phyloP scores from a whole-genome alignment of 37 sponge, comb jelly and placozoan genomes.

The Aphrocallistes beatrix region DNA sequence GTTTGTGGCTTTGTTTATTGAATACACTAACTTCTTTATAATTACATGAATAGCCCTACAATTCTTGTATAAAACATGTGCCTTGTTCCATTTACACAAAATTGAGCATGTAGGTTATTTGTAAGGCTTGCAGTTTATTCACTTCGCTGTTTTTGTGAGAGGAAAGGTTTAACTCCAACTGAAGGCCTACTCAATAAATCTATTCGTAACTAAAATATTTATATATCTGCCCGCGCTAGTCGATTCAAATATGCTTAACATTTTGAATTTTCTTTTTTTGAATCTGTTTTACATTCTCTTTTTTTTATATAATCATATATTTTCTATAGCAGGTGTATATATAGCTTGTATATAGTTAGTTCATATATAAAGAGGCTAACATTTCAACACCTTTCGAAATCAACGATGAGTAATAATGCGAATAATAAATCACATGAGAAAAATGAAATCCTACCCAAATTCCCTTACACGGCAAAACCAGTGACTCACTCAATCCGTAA shows the following conservation, averaged over 20 bases:
- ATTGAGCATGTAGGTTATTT: background rate
- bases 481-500: background rate
- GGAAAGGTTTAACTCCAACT: background rate
- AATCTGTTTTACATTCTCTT: background rate
- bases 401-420: background rate
- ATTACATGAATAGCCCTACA: background rate
- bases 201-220: background rate
- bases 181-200: background rate
- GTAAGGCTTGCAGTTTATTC: background rate
- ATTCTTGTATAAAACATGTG: background rate
- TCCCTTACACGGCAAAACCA: conserved; percentile 20
- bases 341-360: conserved; percentile 20
- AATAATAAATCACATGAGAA: background rate
- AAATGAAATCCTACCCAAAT: background rate
- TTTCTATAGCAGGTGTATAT: background rate
- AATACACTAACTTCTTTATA: background rate
- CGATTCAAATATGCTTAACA: background rate
- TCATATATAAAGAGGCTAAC: conserved; percentile 10
- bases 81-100: background rate
- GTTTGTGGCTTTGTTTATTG: conserved; percentile 4
- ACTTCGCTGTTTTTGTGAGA: no score
- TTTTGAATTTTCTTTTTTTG: background rate
- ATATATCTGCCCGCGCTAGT: background rate
- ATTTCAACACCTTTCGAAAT: background rate
- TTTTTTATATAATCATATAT: background rate